phyloP scores from a whole-genome alignment of 2,113 vertebrate genomes.

The Scolopax mira region DNA sequence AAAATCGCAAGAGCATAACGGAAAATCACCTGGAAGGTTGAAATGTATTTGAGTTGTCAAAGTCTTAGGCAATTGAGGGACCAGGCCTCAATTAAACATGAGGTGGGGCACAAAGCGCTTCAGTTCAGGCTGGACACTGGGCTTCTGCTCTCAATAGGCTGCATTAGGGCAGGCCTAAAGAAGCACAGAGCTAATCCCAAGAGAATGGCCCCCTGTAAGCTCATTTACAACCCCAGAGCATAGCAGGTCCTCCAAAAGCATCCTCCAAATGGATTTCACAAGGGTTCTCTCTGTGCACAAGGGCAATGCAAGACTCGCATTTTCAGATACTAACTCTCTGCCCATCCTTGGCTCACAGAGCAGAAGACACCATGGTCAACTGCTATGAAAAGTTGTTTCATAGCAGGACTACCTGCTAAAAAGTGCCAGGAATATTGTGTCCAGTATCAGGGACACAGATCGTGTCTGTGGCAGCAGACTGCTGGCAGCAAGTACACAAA shows the following conservation, averaged over 20 bases:
- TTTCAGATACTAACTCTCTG: background rate
- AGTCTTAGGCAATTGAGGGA: background rate
- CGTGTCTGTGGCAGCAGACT: too few relatives aligned
- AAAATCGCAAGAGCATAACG: slow-evolving; percentile 93
- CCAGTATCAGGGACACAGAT: background rate
- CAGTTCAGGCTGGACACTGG: background rate
- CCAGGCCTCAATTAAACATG: background rate
- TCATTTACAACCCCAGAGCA: background rate
- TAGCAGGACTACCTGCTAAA: background rate
- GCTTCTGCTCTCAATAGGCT: background rate
- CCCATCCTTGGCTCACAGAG: background rate
- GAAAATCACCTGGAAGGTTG: slow-evolving; percentile 88
- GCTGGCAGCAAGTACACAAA: background rate
- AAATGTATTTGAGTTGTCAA: background rate
- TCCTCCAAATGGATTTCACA: background rate
- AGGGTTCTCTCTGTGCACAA: background rate
- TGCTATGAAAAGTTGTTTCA: background rate
- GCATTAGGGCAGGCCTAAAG: background rate
- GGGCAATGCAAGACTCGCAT: background rate
- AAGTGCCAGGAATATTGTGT: background rate
- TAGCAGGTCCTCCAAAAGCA: background rate
- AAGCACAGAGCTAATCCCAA: background rate
- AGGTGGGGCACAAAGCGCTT: background rate
- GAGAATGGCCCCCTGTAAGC: background rate
- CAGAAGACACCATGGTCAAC: background rate